Conservation (phyloP, 2,113 vertebrate species). For the Sterrhoptilus dennistouni region DNA sequence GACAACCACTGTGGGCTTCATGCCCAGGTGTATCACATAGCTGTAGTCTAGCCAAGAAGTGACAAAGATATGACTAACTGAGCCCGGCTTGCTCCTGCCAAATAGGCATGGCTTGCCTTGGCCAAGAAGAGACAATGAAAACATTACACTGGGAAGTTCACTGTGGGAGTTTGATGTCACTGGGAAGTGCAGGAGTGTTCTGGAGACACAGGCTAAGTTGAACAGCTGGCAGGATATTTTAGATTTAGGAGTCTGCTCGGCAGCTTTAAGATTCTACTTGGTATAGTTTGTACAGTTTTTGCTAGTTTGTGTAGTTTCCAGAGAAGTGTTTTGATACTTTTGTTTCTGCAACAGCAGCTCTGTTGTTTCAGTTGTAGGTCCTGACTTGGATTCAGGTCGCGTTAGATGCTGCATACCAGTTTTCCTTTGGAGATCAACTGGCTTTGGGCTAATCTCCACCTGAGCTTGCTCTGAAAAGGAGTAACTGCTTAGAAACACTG, state of each 20-base stretch:
- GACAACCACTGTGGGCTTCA: conserved; percentile 32
- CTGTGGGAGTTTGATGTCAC: not conserved
- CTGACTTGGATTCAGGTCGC: not conserved
- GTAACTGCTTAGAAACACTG: not conserved
- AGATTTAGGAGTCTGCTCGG: not conserved
- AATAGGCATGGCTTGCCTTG: not conserved
- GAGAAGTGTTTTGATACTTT: not conserved
- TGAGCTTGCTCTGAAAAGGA: not conserved
- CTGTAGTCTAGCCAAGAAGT: conserved; percentile 26
- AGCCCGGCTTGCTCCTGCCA: not conserved
- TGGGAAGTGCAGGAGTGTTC: not conserved
- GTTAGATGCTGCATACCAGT: not conserved
- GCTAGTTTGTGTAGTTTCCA: not conserved
- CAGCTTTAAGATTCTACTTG: not conserved
- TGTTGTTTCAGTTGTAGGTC: not conserved
- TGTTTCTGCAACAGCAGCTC: not conserved
- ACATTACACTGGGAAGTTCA: not conserved
- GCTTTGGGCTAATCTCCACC: not conserved
- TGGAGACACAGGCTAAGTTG: not conserved
- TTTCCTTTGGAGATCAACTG: not conserved
- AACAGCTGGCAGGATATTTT: not conserved
- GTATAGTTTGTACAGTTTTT: not conserved
- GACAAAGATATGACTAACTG: conserved; percentile 26
- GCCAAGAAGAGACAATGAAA: not conserved
- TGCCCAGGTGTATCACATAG: conserved; percentile 30